A percentile compares a stretch with the other conserved stretches of the same genome.
Evolutionary conservation across 1,140 invertebrate species (phyloP).

Genomic region (Hermatobates lingyangjiaoensis): DNA sequence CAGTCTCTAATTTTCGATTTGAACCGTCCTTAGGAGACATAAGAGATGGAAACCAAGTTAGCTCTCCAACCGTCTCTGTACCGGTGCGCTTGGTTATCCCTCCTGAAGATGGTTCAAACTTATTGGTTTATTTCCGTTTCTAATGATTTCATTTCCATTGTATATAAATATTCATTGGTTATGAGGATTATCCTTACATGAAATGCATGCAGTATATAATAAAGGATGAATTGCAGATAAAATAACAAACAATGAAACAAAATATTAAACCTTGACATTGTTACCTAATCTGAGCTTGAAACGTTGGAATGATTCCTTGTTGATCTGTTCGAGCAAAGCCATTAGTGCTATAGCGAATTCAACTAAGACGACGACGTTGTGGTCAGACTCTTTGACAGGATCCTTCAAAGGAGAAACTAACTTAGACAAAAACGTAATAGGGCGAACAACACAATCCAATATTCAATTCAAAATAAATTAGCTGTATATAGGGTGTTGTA

Average conservation of each 20-base stretch:
- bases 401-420: conserved; percentile 31
- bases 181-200: not conserved
- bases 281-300: conserved; percentile 82
- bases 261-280: conserved; percentile 6
- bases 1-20: no score
- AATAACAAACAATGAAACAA: not conserved
- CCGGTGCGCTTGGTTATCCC: no score
- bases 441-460: no score
- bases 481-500: no score
- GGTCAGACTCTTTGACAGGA: conserved; percentile 52
- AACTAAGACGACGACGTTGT: conserved; percentile 72
- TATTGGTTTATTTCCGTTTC: not conserved
- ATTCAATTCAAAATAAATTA: no score
- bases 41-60: no score
- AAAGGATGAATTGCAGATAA: no score
- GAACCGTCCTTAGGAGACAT: no score
- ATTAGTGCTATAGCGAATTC: conserved; percentile 87
- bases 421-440: no score
- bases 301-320: conserved; percentile 88
- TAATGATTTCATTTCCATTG: not conserved
- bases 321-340: conserved; percentile 83
- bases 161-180: not conserved
- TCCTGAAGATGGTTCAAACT: no score
- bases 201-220: no score
- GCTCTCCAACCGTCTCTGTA: no score